These are phyloP conservation scores for Drosophila phalerata DNA, from an alignment of 2,888 invertebrate species.

Conservation along the genomic window DNA sequence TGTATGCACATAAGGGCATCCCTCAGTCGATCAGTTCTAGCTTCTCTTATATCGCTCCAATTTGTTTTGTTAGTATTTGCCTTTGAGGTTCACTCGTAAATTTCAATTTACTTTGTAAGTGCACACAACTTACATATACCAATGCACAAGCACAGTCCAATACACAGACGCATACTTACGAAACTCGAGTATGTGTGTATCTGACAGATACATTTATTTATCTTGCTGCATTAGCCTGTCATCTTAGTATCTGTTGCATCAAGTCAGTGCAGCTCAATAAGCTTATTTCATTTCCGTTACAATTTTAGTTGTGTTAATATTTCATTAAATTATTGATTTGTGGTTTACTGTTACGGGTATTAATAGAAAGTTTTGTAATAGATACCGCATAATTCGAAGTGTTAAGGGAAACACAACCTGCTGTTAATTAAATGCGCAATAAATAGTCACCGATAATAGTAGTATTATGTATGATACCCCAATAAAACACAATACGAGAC, in stretches of 20 bases:
- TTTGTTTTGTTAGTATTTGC: conserved; percentile 22
- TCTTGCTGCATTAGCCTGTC: conserved; percentile 33
- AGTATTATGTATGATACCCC: too few species aligned
- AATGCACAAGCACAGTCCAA: conserved; percentile 16
- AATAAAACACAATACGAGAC: not conserved
- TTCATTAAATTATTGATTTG: conserved; percentile 3
- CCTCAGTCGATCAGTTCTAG: not conserved
- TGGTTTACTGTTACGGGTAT: not conserved
- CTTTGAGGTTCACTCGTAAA: conserved; percentile 62
- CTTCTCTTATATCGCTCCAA: not conserved
- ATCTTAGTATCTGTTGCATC: conserved; percentile 16
- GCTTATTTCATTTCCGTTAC: conserved; percentile 52
- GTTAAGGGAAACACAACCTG: not conserved
- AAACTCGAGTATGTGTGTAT: conserved; percentile 5
- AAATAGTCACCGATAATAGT: not conserved
- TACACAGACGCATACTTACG: conserved; percentile 1
- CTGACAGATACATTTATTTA: conserved; percentile 33
- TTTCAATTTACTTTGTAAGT: conserved; percentile 65
- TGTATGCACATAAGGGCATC: not conserved
- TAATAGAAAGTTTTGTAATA: not conserved
- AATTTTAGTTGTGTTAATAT: conserved; percentile 16
- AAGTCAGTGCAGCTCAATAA: conserved; percentile 46
- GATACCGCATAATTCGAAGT: not conserved
- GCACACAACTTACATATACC: conserved; percentile 31
- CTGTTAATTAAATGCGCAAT: conserved; percentile 49